Percentiles rank a stretch among this genome's conserved stretches.
Conservation (phyloP, 2,113 vertebrate genomes). For the Falco punctatus region DNA sequence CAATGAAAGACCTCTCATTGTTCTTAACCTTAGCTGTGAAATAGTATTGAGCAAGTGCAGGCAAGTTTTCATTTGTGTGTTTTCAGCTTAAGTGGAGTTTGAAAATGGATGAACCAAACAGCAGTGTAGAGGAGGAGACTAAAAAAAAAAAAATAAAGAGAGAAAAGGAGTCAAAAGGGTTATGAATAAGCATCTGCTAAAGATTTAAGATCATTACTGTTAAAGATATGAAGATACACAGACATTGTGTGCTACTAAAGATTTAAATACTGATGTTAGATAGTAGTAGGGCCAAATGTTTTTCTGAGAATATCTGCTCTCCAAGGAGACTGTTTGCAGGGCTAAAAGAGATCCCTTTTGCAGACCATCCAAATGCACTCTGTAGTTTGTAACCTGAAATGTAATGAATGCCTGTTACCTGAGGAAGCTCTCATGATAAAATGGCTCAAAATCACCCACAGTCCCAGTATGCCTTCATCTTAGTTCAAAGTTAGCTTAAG, state of each 20-base stretch:
- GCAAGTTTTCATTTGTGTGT: slow-evolving; percentile 32
- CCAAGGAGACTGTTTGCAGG: neutral
- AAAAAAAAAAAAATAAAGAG: neutral
- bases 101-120: neutral
- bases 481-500: neutral
- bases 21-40: slow-evolving; percentile 17
- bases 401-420: neutral
- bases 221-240: neutral
- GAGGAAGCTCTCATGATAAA: neutral
- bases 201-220: neutral
- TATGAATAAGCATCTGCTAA: neutral
- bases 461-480: neutral
- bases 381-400: neutral
- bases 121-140: neutral
- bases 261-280: neutral
- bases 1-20: slow-evolving; percentile 52
- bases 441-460: neutral
- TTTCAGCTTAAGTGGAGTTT: slow-evolving; percentile 40
- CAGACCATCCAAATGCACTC: neutral
- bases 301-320: neutral
- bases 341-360: neutral
- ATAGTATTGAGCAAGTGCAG: neutral
- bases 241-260: neutral
- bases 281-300: neutral
- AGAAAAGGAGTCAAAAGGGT: neutral